A percentile compares a stretch with the other conserved stretches of the same genome.
Evolutionary conservation across 2,113 vertebrate species (phyloP).

Genomic region (Corydoras sp.): DNA sequence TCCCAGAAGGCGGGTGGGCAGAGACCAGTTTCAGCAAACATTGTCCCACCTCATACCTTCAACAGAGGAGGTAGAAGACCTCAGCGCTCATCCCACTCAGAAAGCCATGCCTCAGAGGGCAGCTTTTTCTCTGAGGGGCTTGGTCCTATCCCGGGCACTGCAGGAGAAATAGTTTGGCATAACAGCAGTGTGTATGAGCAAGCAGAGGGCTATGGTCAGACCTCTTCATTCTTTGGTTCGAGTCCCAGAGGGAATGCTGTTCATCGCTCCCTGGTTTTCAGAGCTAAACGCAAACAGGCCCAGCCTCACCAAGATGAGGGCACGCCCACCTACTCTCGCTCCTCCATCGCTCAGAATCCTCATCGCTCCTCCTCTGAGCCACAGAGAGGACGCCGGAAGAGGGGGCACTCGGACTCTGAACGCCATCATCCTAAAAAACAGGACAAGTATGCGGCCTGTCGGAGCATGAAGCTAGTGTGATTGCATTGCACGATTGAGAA

Average conservation of each 20-base stretch:
- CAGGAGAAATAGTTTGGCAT: constrained; percentile 48
- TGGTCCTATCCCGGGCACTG: constrained; percentile 46
- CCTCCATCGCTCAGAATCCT: constrained; percentile 43
- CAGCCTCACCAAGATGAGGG: constrained; percentile 34
- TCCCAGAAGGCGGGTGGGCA: constrained; percentile 50
- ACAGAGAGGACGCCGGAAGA: constrained; percentile 45
- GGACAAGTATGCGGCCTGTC: constrained; percentile 61
- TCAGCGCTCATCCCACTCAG: constrained; percentile 49
- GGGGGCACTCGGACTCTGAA: constrained; percentile 59
- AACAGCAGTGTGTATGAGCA: constrained; percentile 45
- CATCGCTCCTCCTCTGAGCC: constrained; percentile 58
- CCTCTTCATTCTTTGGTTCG: constrained; percentile 7
- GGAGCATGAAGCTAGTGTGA: constrained; percentile 41
- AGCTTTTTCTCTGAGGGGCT: constrained; percentile 45
- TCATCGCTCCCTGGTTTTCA: constrained; percentile 43
- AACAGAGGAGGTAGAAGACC: constrained; percentile 47
- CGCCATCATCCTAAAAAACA: constrained; percentile 42
- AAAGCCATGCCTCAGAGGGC: constrained; percentile 50
- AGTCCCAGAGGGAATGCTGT: constrained; percentile 43
- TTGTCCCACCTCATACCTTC: constrained; percentile 39
- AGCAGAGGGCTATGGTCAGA: constrained; percentile 46
- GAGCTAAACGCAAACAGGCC: constrained; percentile 38
- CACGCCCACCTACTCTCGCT: background rate
- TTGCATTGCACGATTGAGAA: background rate
- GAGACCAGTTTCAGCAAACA: constrained; percentile 18